A percentile compares a stretch with the other conserved stretches of the same genome.
phyloP scores from a whole-genome alignment of 2,797 vertebrate genomes.

The Monodelphis domestica region DNA sequence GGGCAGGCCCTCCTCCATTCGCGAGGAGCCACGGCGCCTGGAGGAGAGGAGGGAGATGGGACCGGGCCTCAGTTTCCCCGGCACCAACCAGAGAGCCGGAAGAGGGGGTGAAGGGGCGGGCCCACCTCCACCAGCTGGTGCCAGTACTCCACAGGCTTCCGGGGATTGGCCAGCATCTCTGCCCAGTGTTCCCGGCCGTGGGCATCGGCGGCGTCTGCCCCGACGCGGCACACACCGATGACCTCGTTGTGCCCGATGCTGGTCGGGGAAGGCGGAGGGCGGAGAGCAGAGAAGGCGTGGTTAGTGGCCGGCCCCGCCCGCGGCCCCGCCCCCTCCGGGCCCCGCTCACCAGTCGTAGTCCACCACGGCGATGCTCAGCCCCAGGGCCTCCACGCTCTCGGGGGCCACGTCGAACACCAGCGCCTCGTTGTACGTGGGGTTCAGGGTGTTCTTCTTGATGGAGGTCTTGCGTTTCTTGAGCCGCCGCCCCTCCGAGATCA shows the following conservation, averaged over 20 bases:
- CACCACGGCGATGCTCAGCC: constrained; percentile 94
- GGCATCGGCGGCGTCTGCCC: constrained; percentile 91
- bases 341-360: constrained; percentile 95
- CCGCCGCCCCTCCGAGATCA: constrained; percentile 94
- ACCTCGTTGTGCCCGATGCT: constrained; percentile 98
- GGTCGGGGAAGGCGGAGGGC: constrained; percentile 32
- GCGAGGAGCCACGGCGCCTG: too few species aligned
- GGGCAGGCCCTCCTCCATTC: too few species aligned
- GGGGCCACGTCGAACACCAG: constrained; percentile 96
- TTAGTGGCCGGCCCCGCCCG: neutral
- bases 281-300: neutral
- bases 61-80: too few species aligned
- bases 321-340: fast-evolving
- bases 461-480: constrained; percentile 97
- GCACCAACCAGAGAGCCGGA: too few species aligned
- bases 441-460: constrained; percentile 97
- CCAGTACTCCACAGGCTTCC: constrained; percentile 96
- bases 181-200: constrained; percentile 94
- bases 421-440: constrained; percentile 96
- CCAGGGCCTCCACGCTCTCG: constrained; percentile 94
- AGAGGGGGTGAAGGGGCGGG: too few species aligned
- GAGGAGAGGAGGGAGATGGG: too few species aligned
- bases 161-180: constrained; percentile 95
- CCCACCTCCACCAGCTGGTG: constrained; percentile 94
- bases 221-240: constrained; percentile 95